Evolutionary conservation across 2,797 vertebrate species (phyloP).

Genomic region (Ambastaia sidthimunki): DNA sequence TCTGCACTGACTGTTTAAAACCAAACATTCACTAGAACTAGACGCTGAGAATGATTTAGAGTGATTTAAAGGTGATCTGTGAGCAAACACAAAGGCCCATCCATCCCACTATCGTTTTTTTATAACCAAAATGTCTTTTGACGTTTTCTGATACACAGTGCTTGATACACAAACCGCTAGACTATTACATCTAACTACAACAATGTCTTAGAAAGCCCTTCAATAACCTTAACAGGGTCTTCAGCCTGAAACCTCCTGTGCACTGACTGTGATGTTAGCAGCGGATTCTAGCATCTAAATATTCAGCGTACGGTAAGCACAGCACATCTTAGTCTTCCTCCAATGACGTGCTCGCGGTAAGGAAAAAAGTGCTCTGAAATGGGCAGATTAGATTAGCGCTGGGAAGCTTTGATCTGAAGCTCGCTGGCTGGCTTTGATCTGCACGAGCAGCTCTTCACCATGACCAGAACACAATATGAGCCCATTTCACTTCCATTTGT

Average conservation of each 20-base stretch:
- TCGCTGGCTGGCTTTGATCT: conserved; percentile 73
- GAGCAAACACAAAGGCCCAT: neutral
- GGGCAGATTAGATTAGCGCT: conserved; percentile 70
- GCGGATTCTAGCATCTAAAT: neutral
- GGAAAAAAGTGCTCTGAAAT: conserved; percentile 59
- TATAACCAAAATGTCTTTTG: neutral
- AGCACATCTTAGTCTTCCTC: conserved; percentile 34
- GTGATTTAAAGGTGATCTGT: no score
- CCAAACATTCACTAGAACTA: no score
- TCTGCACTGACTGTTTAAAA: no score
- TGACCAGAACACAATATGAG: conserved; percentile 50
- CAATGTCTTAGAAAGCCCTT: neutral
- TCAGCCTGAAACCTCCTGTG: neutral
- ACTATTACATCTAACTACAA: neutral
- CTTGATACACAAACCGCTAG: neutral
- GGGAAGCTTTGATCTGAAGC: conserved; percentile 71
- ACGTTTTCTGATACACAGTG: neutral
- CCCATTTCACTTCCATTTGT: conserved; percentile 62
- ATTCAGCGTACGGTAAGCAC: conserved; percentile 4
- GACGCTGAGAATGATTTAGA: no score
- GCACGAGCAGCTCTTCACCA: conserved; percentile 46
- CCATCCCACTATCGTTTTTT: neutral
- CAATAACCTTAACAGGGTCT: neutral
- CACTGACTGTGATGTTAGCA: neutral
- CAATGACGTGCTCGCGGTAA: conserved; percentile 40